Evolutionary conservation across 2,113 vertebrate genomes (phyloP).

Genomic region (Felis chaus): DNA sequence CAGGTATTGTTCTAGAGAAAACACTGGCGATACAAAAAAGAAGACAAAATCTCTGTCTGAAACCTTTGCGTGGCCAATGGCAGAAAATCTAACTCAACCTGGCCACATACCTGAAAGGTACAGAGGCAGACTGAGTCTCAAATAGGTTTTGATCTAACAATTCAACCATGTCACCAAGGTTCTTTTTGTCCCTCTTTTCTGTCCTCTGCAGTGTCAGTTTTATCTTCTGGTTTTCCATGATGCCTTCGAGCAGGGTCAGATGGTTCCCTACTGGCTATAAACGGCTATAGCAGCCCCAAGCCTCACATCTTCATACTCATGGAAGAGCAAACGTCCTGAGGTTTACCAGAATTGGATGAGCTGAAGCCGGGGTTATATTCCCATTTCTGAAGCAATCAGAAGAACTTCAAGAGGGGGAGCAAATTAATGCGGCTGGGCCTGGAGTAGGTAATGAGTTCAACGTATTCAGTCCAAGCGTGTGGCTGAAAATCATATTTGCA

Average conservation of each 20-base stretch:
- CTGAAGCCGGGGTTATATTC: background rate
- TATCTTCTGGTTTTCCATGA: background rate
- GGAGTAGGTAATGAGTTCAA: background rate
- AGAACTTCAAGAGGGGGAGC: background rate
- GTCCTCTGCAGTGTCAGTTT: background rate
- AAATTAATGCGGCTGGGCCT: background rate
- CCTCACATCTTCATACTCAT: background rate
- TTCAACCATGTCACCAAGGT: background rate
- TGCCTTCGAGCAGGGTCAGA: background rate
- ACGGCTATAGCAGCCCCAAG: background rate
- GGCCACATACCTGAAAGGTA: background rate
- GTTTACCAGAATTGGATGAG: background rate
- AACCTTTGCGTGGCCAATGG: conserved; percentile 10
- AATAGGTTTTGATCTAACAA: background rate
- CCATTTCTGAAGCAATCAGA: background rate
- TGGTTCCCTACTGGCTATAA: background rate
- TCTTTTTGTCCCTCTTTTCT: background rate
- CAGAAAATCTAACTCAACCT: background rate
- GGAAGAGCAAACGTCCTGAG: background rate
- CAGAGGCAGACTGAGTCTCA: background rate
- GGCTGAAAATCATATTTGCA: background rate
- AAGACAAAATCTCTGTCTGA: background rate
- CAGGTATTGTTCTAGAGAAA: background rate
- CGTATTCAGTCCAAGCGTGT: background rate
- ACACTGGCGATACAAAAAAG: background rate